Evolutionary conservation across 2,797 vertebrate species (phyloP).

Genomic region (Chelon labrosus): DNA sequence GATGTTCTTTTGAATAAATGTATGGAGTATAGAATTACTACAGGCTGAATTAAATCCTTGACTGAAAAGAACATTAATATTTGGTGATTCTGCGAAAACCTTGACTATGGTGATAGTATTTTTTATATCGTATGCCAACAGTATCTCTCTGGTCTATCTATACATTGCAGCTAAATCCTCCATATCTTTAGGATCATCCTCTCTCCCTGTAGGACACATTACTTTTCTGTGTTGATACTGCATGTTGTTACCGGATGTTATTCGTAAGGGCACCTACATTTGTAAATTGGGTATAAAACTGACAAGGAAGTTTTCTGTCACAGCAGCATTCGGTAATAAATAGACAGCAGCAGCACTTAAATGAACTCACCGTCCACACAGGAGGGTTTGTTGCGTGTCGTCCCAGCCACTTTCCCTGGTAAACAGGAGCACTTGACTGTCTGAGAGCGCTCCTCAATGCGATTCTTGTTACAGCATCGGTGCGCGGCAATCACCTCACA

Average conservation of each 20-base stretch:
- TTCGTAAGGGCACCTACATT: neutral
- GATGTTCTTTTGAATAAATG: neutral
- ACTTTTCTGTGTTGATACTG: neutral
- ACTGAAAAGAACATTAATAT: neutral
- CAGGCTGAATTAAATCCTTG: neutral
- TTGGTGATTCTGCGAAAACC: neutral
- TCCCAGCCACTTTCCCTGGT: constrained; percentile 98
- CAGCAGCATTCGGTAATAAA: neutral
- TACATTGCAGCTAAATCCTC: neutral
- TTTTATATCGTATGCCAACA: neutral
- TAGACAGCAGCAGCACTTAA: neutral
- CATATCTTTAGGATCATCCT: neutral
- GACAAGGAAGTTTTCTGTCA: neutral
- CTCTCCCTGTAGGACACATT: neutral
- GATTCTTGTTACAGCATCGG: constrained; percentile 99
- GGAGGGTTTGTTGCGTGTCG: constrained; percentile 98
- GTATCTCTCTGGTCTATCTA: neutral
- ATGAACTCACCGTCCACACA: constrained; percentile 94
- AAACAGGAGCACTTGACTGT: constrained; percentile 99
- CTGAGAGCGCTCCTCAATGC: constrained; percentile 98
- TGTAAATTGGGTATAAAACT: neutral
- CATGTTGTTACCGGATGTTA: neutral
- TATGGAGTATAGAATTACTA: neutral
- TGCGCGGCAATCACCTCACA: constrained; percentile 99
- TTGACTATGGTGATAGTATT: neutral